Evolutionary conservation across 2,888 invertebrate genomes (phyloP).

Genomic region (Alentia gelatinosa): DNA sequence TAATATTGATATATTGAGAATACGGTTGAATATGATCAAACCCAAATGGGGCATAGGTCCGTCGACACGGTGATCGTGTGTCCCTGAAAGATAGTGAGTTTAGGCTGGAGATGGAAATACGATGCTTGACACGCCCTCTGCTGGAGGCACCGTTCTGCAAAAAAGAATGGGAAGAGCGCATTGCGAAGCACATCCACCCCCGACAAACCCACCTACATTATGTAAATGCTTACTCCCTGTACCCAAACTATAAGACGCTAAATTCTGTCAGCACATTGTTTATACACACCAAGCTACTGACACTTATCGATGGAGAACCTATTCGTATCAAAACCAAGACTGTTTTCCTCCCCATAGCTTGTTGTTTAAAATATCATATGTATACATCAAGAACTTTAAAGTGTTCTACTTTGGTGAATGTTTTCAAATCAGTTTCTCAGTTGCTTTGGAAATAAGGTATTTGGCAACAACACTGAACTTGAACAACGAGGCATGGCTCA

Average conservation of each 20-base stretch:
- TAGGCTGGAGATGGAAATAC: not conserved
- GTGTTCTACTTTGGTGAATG: not conserved
- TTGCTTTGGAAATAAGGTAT: not conserved
- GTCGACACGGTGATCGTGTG: not conserved
- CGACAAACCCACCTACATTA: not conserved
- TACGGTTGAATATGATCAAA: not conserved
- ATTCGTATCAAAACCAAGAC: not conserved
- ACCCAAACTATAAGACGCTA: no score
- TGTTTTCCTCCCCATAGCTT: no score
- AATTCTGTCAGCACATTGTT: no score
- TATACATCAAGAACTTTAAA: not conserved
- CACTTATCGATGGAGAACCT: not conserved
- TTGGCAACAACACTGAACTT: not conserved
- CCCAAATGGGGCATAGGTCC: not conserved
- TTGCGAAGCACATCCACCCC: not conserved
- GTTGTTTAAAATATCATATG: no score
- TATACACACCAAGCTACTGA: not conserved
- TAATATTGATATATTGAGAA: no score
- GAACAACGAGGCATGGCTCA: conserved; percentile 50
- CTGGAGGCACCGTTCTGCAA: not conserved
- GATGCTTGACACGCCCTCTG: not conserved
- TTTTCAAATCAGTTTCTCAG: not conserved
- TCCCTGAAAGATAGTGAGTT: conserved; percentile 38
- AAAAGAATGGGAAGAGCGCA: conserved; percentile 37
- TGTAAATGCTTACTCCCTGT: not conserved